Evolutionary conservation across 2,888 invertebrate genomes (phyloP).

Genomic region (Eilema griseolum): DNA sequence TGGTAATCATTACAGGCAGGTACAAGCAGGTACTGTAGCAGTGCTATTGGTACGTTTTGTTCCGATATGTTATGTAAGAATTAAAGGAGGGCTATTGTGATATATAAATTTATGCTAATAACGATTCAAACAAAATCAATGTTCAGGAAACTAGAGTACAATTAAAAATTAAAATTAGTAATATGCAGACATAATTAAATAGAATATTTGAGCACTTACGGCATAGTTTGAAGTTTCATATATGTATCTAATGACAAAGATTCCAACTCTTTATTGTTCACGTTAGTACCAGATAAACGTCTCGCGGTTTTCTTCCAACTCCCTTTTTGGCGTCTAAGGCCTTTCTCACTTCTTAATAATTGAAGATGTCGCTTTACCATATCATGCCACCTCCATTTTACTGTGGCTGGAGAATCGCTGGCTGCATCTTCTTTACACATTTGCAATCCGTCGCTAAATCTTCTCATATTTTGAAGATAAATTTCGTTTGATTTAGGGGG

Average conservation of each 20-base stretch:
- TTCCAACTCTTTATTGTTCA: conserved; percentile 70
- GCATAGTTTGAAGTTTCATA: conserved; percentile 81
- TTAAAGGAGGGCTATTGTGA: background rate
- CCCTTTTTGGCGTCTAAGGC: conserved; percentile 80
- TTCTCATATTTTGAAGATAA: conserved; percentile 82
- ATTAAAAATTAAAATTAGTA: background rate
- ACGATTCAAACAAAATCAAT: background rate
- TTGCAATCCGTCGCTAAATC: conserved; percentile 83
- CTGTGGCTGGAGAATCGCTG: conserved; percentile 83
- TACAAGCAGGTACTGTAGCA: background rate
- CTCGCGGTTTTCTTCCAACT: conserved; percentile 83
- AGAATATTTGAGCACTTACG: conserved; percentile 71
- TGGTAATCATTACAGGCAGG: background rate
- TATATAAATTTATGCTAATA: background rate
- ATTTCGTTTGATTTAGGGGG: conserved; percentile 84
- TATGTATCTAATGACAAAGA: conserved; percentile 75
- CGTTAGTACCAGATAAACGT: conserved; percentile 75
- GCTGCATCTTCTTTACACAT: conserved; percentile 85
- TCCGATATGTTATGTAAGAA: background rate
- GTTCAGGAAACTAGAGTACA: background rate
- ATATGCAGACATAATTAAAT: background rate
- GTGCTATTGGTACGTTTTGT: background rate
- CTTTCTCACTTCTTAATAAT: conserved; percentile 81
- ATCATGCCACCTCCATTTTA: conserved; percentile 85
- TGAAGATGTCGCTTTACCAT: conserved; percentile 84